Evolutionary conservation across 2,888 invertebrate genomes (phyloP), one percentile per base, ranked within the genome.

Genomic region (Agrotis clavis): DNA sequence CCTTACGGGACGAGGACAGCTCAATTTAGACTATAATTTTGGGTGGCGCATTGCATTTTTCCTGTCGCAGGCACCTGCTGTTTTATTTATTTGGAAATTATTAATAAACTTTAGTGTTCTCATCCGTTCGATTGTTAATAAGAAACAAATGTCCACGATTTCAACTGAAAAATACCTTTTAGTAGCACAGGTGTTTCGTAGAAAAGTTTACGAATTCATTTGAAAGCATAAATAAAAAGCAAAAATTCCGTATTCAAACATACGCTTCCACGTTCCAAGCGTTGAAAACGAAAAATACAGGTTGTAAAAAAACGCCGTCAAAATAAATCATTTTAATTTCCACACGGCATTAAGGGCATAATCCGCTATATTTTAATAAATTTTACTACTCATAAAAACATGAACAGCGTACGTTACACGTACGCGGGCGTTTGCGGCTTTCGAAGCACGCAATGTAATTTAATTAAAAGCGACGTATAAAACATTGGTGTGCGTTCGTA

Each of bases 391-490:
- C 82, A 79, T 86, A 86, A 87, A 86, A 87, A 82, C 74, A 80
- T 79, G 86, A 87, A 83, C 77, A 70, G 72, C 81, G 76, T 86
- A 86, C 86, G 83, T 85, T 84, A 85, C 85, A 84, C 79, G 80
- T 84, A 79, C 73, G 68, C 62, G 65, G 64, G 74, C 67, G 77
- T 88, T 90, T 91, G 92, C 88, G 92, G 93, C 88, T 93, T 91
- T 89, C 79, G 83, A 84, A 87, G 90, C 91, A 94, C 94, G 93
- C 92, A 87, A 92, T 88, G 91, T 93, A 92, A 94, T 94, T 94
- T 94, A 94, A 95, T 95, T 94, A 94, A 91, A 93, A 89, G 90
- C 89, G 84, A 87, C 86, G 89, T 92, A 92, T 93, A 93, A 93
- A 93, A 94, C 91, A 92, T 89, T 87, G 89, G 86, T 87, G 88